phyloP scores from a whole-genome alignment of 2,797 vertebrate species.

The Avahi laniger region DNA sequence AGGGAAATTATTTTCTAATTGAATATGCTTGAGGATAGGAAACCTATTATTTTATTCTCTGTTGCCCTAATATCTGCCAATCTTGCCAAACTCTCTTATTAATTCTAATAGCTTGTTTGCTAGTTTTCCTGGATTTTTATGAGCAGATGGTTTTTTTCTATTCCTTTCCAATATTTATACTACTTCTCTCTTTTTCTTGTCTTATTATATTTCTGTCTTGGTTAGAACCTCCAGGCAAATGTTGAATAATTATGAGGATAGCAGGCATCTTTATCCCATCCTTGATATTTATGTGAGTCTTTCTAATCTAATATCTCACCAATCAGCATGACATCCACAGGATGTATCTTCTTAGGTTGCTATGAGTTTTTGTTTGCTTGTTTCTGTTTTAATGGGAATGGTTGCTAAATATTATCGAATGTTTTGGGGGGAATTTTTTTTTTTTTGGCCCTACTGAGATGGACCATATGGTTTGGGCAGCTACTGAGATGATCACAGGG shows the following conservation, averaged over 20 bases:
- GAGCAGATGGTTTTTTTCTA: neutral
- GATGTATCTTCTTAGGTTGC: neutral
- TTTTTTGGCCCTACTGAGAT: neutral
- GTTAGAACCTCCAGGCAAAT: neutral
- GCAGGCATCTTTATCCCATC: neutral
- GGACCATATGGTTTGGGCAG: neutral
- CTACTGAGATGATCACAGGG: neutral
- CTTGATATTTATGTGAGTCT: neutral
- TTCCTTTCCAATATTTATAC: neutral
- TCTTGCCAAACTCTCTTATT: neutral
- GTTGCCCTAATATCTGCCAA: neutral
- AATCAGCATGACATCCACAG: neutral
- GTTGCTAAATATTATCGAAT: neutral
- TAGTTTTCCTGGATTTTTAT: neutral
- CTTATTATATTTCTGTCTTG: neutral
- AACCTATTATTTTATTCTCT: neutral
- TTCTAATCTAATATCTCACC: neutral
- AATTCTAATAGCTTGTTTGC: neutral
- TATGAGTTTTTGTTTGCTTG: neutral
- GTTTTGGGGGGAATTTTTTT: neutral
- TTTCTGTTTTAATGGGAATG: neutral
- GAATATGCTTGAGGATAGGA: neutral
- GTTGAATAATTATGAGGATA: neutral
- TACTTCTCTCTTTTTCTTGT: neutral
- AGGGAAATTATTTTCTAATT: neutral